Evolutionary conservation across 2,797 vertebrate genomes (phyloP), one percentile per base, ranked within the genome.

Genomic region (Myotis pilosus): DNA sequence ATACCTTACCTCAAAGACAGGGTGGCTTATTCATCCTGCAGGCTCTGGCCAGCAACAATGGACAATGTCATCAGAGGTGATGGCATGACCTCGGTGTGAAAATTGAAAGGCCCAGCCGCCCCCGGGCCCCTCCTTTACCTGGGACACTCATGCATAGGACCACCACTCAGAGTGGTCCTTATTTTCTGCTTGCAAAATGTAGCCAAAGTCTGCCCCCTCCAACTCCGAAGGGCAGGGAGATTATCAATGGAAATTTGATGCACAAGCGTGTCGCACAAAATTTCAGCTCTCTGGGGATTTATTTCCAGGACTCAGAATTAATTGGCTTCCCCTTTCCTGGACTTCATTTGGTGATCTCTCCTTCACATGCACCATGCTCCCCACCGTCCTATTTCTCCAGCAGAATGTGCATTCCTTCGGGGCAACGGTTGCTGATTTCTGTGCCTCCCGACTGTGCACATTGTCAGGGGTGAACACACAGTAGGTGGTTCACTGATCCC

Each of bases 111-210:
- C 2, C n/a, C 11, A 23, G 44, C 19, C 20, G 2, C 16, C 51
- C 76, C 23, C 64, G 17, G 6, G 33, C 2, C 10, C 7, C 3
- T 76, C 10, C 36, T 23, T 69, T 62, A 55, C 4, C 8, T 0
- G 1, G 8, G 75, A 25, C 6, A 15, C 9, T 23, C 62, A 30
- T 0, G 1, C 19, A 6, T 1, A 74, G 47, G 57, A 15, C 6
- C 1, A 30, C 6, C 60, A 62, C 3, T 9, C 44, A 57, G 33
- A 17, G 20, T 28, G 66, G 60, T 10, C 28, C 22, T 69, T n/a
- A 44, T 51, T 23, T 23, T 75, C 53, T 38, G 1, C 12, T 53
- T 57, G 17, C 12, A 83, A 15, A 83, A 62, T 11, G 2, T 19
- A 55, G 66, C 33, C 49, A 79, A 30, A 36, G 55, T 16, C 72